Conservation (phyloP, 2,797 vertebrate genomes). For the Pseudomugil gertrudae region DNA sequence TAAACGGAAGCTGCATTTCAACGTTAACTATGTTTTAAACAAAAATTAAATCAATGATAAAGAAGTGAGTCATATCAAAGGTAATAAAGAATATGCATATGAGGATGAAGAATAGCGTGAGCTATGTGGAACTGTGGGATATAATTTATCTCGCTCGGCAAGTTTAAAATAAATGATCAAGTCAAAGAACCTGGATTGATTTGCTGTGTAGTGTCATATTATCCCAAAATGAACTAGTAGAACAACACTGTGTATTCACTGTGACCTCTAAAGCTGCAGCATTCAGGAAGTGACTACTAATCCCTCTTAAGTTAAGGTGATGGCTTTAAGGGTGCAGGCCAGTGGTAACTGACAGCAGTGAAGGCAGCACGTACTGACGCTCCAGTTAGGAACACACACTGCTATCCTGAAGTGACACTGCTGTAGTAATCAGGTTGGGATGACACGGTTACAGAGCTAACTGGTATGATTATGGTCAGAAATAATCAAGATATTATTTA, state of each 20-base stretch:
- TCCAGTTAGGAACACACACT: constrained; percentile 21
- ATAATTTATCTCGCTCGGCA: neutral
- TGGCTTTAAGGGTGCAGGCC: constrained; percentile 54
- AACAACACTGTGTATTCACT: constrained; percentile 28
- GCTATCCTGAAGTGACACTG: neutral
- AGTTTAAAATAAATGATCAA: neutral
- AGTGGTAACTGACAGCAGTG: constrained; percentile 48
- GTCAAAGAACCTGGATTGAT: neutral
- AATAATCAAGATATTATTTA: too few relatives aligned
- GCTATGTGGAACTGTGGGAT: neutral
- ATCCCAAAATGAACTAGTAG: neutral
- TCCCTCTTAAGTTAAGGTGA: constrained; percentile 63
- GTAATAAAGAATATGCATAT: neutral
- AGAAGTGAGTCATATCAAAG: too few relatives aligned
- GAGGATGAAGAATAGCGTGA: neutral
- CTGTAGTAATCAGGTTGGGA: too few relatives aligned
- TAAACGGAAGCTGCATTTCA: neutral
- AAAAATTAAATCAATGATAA: too few relatives aligned
- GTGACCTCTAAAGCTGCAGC: constrained; percentile 47
- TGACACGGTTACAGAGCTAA: too few relatives aligned
- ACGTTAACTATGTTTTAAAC: too few relatives aligned
- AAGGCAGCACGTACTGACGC: constrained; percentile 24
- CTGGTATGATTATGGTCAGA: too few relatives aligned
- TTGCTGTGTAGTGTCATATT: too few relatives aligned
- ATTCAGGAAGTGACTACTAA: constrained; percentile 67